A percentile compares a stretch with the other conserved stretches of the same genome.
phyloP scores from a whole-genome alignment of 2,797 vertebrate species.

The Helicolenus hilgendorfi region DNA sequence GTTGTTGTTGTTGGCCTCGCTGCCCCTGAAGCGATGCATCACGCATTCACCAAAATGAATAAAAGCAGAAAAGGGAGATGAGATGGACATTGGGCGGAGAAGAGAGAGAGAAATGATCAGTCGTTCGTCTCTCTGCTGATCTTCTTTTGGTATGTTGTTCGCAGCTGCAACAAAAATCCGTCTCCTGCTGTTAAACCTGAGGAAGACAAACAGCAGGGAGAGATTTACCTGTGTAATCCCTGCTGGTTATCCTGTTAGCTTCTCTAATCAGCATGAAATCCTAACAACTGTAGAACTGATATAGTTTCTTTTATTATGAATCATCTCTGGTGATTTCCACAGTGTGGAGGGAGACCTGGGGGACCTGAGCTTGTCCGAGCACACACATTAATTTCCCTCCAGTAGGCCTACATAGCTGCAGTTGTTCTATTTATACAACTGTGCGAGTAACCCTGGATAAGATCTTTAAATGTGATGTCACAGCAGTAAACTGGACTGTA shows the following conservation, averaged over 20 bases:
- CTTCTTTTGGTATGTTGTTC: conserved; percentile 38
- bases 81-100: neutral
- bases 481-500: conserved; percentile 9
- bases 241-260: neutral
- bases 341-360: conserved; percentile 31
- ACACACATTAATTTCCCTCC: conserved; percentile 50
- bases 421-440: conserved; percentile 34
- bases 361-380: conserved; percentile 43
- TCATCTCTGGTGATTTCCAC: conserved; percentile 33
- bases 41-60: neutral
- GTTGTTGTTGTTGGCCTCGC: neutral
- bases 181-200: conserved; percentile 19
- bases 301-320: conserved; percentile 10
- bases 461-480: conserved; percentile 36
- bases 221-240: conserved; percentile 28
- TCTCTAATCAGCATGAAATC: conserved; percentile 21
- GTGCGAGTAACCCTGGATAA: neutral
- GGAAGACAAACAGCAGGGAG: conserved; percentile 11
- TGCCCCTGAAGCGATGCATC: neutral
- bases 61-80: neutral
- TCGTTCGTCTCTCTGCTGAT: conserved; percentile 23
- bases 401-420: conserved; percentile 17
- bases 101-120: neutral
- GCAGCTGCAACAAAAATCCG: conserved; percentile 3
- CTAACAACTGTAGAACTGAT: conserved; percentile 19